Evolutionary conservation across 2,888 invertebrate species (phyloP).

Genomic region (Lithophane socia): DNA sequence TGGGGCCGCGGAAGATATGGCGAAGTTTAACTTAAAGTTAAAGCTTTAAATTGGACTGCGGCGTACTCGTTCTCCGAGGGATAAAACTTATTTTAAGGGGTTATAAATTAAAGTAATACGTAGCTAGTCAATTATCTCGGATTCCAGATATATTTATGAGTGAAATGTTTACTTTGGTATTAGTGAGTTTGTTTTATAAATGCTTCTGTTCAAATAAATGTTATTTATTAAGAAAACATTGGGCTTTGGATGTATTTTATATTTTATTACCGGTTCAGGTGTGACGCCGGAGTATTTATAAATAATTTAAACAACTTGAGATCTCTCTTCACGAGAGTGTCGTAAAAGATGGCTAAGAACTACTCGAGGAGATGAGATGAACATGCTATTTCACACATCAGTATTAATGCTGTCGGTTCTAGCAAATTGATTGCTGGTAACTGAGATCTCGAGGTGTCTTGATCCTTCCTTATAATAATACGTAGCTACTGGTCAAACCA

Average conservation of each 20-base stretch:
- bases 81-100: slow-evolving; percentile 83
- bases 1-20: slow-evolving; percentile 80
- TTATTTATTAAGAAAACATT: slow-evolving; percentile 35
- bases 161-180: slow-evolving; percentile 56
- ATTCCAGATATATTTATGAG: slow-evolving; percentile 70
- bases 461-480: not conserved
- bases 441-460: not conserved
- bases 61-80: slow-evolving; percentile 74
- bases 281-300: slow-evolving; percentile 44
- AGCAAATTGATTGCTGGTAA: not conserved
- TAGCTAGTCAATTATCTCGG: slow-evolving; percentile 82
- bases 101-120: slow-evolving; percentile 86
- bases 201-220: slow-evolving; percentile 41
- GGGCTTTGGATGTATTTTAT: slow-evolving; percentile 37
- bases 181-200: slow-evolving; percentile 44
- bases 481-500: not conserved
- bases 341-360: slow-evolving; percentile 41
- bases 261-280: slow-evolving; percentile 43
- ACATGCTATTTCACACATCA: slow-evolving; percentile 7
- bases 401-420: slow-evolving; percentile 3
- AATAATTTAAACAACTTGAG: slow-evolving; percentile 38
- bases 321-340: slow-evolving; percentile 28
- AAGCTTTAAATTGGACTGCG: slow-evolving; percentile 84
- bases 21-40: slow-evolving; percentile 85
- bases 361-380: not conserved